Conservation (phyloP, 2,113 vertebrate genomes). For the Phyllostomus hastatus region DNA sequence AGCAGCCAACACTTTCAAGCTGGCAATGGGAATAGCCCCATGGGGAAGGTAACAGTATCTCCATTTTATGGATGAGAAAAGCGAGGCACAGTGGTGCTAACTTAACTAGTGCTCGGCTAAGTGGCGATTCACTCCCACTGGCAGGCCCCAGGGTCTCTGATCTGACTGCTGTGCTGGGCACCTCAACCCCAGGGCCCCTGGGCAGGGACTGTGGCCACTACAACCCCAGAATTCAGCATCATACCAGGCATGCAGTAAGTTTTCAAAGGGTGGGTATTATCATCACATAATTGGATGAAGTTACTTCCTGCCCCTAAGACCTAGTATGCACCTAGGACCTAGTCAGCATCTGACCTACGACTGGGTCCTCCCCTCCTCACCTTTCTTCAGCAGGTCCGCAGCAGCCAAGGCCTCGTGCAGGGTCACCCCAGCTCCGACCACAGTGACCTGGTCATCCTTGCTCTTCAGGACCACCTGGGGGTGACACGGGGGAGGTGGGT, state of each 20-base stretch:
- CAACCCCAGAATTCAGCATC: background rate
- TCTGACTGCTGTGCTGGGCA: background rate
- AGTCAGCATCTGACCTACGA: rapidly evolving
- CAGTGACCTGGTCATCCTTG: slow-evolving; percentile 94
- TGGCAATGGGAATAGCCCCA: background rate
- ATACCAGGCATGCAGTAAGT: no score
- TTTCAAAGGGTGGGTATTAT: background rate
- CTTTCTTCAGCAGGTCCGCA: slow-evolving; percentile 93
- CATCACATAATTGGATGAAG: no score
- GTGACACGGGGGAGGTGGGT: background rate
- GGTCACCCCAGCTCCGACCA: slow-evolving; percentile 93
- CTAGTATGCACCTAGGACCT: no score
- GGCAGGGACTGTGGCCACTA: no score
- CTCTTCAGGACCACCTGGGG: slow-evolving; percentile 90
- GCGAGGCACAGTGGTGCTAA: background rate
- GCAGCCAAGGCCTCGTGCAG: slow-evolving; percentile 93
- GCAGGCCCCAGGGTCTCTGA: background rate
- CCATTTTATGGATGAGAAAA: background rate
- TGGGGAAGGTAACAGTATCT: background rate
- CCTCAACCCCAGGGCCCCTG: background rate
- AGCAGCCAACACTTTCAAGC: background rate
- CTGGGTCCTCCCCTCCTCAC: slow-evolving; percentile 65
- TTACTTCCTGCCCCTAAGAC: background rate
- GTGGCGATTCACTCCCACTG: background rate
- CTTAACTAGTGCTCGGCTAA: background rate